Conservation (phyloP, 1,140 invertebrate species). For the Camponotus pennsylvanicus region DNA sequence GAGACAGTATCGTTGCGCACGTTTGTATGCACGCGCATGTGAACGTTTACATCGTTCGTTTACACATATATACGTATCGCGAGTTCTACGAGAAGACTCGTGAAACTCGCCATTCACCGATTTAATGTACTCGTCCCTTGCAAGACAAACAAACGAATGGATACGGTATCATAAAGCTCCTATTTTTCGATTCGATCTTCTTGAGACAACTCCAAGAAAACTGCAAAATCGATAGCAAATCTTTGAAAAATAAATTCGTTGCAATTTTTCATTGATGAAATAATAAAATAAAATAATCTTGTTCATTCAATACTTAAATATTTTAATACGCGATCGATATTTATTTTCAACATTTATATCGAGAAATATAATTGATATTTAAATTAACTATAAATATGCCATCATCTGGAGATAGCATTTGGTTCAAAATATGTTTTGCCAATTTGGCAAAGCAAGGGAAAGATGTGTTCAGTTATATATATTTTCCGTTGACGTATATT, state of each 20-base stretch:
- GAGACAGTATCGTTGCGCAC: conserved; percentile 65
- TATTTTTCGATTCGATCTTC: neutral
- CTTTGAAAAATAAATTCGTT: neutral
- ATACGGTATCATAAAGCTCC: neutral
- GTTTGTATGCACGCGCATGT: conserved; percentile 3
- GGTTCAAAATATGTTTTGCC: neutral
- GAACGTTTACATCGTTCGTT: neutral
- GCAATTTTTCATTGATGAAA: neutral
- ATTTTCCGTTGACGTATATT: conserved; percentile 78
- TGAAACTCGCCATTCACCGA: conserved; percentile 15
- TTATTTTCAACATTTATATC: conserved; percentile 32
- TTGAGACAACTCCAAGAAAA: neutral
- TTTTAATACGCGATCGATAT: neutral
- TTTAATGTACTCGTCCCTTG: conserved; percentile 21
- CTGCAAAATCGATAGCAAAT: neutral
- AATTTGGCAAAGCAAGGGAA: neutral
- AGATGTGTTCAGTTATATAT: neutral
- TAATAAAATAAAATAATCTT: conserved; percentile 9
- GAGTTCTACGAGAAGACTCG: conserved; percentile 4
- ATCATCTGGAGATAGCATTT: neutral
- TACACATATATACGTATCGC: conserved; percentile 5
- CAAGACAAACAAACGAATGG: neutral
- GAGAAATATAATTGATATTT: neutral
- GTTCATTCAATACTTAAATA: neutral
- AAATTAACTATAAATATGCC: conserved; percentile 24